Evolutionary conservation across 2,113 vertebrate species (phyloP).

Genomic region (Lynx canadensis): DNA sequence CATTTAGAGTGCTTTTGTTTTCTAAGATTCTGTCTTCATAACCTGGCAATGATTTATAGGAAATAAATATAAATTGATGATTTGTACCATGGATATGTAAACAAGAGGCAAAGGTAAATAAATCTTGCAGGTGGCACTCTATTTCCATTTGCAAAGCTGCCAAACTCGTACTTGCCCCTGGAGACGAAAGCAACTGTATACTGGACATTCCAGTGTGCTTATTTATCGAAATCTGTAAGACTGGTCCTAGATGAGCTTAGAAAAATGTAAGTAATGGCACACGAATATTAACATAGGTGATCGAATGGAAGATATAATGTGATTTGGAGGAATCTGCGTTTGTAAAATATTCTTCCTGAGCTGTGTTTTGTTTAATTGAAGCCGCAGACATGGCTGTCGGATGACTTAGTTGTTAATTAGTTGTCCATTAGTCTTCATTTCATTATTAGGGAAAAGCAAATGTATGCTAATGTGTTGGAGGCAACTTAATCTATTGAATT

Average conservation of each 20-base stretch:
- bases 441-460: conserved; percentile 50
- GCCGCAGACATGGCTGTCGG: neutral
- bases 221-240: conserved; percentile 40
- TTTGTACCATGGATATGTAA: neutral
- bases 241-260: neutral
- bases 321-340: neutral
- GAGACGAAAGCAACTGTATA: neutral
- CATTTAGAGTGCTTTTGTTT: neutral
- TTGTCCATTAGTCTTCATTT: conserved; percentile 65
- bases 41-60: neutral
- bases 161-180: neutral
- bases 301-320: conserved; percentile 28
- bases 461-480: conserved; percentile 62
- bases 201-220: neutral
- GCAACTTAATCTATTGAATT: conserved; percentile 61
- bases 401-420: conserved; percentile 55
- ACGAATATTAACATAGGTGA: neutral
- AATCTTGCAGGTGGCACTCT: neutral
- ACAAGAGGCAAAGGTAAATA: conserved; percentile 18
- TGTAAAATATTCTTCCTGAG: neutral
- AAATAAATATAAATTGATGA: neutral
- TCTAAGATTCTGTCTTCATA: conserved; percentile 4
- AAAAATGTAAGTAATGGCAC: neutral
- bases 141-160: conserved; percentile 37
- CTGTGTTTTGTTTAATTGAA: neutral